Base-by-base conservation (phyloP, 2,113 vertebrate genomes). In the Anguilla japonica region DNA sequence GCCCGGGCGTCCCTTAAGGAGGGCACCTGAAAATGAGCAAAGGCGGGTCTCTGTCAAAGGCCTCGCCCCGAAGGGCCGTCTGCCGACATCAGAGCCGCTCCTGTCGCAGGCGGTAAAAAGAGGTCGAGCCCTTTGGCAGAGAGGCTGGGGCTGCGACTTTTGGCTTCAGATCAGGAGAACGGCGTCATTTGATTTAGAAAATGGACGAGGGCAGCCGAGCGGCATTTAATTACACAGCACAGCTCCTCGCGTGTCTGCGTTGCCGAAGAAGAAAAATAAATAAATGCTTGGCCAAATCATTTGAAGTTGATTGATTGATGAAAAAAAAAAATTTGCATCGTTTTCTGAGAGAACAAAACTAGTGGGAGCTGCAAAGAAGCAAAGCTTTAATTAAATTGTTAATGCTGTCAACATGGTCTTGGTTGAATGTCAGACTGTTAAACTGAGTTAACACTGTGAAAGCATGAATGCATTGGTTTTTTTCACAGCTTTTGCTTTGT, bases 41-140 rank as follows among this genome's bases (percentile, higher is more conserved):
- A 34, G n/a, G n/a, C 22, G 60, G 60, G 60, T 67, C 60, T 67
- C 60, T 67, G 60, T 75, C 71, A 75, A 75, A 75, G 71, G 26
- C 71, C 9, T 75, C n/a, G 71, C n/a, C 71, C 71, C 11, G 9
- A 34, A 75, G 71, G 26, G 71, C 71, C 71, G 11, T 75, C 71
- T 34, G 71, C 20, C 18, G n/a, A 34, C 71, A 29, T 75, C 71
- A 75, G 26, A 75, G 29, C 71, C n/a, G 2, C n/a, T 75, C 50
- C 6, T 29, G 71, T 26, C n/a, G 71, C 11, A 34, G 71, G 26
- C 71, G 0, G 71, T 75, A 75, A 75, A 75, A 34, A 75, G 71
- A 75, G 71, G 71, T 75, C n/a, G 71, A 29, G 71, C 71, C 71
- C 71, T 34, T 34, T 75, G 71, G 71, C 71, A 75, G 71, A 75